A percentile compares a stretch with the other conserved stretches of the same genome.
These are phyloP conservation scores for Pelusios castaneus DNA, from an alignment of 2,113 vertebrate species.

Conservation along the genomic window DNA sequence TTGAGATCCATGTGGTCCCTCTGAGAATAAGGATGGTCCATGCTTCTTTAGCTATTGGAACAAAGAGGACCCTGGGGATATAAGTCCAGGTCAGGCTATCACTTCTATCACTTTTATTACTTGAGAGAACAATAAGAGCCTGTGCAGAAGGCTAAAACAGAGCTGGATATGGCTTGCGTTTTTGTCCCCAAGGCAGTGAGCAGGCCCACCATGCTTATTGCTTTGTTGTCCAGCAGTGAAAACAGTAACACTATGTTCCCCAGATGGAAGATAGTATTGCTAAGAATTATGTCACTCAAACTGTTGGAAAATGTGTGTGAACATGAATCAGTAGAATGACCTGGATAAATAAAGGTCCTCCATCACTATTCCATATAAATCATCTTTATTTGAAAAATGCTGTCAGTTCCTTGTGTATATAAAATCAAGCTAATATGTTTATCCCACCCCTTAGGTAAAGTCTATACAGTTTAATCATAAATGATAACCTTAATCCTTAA, in stretches of 20 bases:
- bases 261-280: background rate
- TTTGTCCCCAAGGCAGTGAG: no score
- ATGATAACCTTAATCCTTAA: background rate
- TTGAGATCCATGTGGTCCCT: no score
- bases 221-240: background rate
- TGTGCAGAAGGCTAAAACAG: no score
- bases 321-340: background rate
- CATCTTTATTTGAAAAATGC: background rate
- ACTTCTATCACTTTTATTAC: no score
- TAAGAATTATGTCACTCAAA: background rate
- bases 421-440: background rate
- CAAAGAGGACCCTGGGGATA: no score
- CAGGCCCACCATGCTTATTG: no score
- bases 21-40: no score
- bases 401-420: background rate
- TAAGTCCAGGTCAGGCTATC: no score
- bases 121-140: no score
- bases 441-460: background rate
- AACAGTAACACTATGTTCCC: background rate
- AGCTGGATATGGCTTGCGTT: no score
- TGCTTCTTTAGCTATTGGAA: no score
- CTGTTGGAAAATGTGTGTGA: background rate
- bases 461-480: background rate
- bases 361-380: background rate
- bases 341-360: background rate